Evolutionary conservation across 1,140 invertebrate genomes (phyloP).

Genomic region (Zaprionus inermis): DNA sequence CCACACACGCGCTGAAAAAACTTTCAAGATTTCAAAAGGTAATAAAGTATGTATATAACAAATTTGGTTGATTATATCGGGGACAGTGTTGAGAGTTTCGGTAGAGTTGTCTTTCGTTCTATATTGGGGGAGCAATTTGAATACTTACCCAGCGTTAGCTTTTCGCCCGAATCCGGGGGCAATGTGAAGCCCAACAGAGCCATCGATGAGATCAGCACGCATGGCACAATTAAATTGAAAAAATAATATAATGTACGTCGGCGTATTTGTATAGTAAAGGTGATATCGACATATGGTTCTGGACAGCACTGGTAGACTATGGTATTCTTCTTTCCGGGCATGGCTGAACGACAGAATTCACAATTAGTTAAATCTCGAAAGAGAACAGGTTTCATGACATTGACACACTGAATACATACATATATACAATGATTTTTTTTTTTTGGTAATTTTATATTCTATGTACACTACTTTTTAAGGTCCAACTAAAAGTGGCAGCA

Average conservation of each 20-base stretch:
- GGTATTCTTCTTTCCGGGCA: constrained; percentile 93
- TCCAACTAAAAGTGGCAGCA: constrained; percentile 33
- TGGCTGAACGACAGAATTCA: constrained; percentile 86
- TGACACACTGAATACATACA: constrained; percentile 56
- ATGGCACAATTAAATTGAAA: constrained; percentile 99
- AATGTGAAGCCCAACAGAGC: constrained; percentile 98
- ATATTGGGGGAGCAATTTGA: constrained; percentile 19
- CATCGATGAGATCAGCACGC: constrained; percentile 99
- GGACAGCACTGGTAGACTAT: constrained; percentile 94
- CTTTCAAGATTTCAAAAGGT: constrained; percentile 30
- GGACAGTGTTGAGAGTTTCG: constrained; percentile 29
- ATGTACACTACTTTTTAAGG: constrained; percentile 40
- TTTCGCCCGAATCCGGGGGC: constrained; percentile 99
- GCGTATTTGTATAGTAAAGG: constrained; percentile 98
- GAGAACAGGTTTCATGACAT: constrained; percentile 34
- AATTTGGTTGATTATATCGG: constrained; percentile 15
- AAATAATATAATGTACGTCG: constrained; percentile 99
- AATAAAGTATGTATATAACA: constrained; percentile 35
- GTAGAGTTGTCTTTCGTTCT: constrained; percentile 7
- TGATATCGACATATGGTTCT: constrained; percentile 98
- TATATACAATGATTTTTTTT: constrained; percentile 35
- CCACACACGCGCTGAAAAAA: constrained; percentile 40
- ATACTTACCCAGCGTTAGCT: constrained; percentile 96
- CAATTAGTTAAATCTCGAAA: constrained; percentile 57
- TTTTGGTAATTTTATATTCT: constrained; percentile 19